Percentiles rank a stretch among this genome's conserved stretches.
These are phyloP conservation scores for Gryon sp. DNA, from an alignment of 1,140 invertebrate genomes.

Conservation along the genomic window DNA sequence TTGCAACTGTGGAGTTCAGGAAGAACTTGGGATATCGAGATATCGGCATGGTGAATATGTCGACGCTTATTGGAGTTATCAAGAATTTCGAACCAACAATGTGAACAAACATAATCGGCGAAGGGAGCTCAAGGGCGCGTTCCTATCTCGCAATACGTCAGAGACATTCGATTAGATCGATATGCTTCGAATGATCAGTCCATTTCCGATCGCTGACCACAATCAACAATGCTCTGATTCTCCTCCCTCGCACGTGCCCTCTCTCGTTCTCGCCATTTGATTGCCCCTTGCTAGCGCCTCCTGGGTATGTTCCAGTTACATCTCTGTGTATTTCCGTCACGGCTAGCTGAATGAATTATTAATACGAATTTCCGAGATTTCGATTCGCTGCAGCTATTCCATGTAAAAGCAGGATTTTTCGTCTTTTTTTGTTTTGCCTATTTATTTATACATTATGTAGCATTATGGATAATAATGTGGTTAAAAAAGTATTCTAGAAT, in stretches of 20 bases:
- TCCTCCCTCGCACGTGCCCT: conserved; percentile 9
- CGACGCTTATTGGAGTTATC: conserved; percentile 53
- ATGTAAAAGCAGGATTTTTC: conserved; percentile 7
- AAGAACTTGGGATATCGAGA: conserved; percentile 1
- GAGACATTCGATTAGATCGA: conserved; percentile 48
- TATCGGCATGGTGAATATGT: conserved; percentile 46
- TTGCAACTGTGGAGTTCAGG: conserved; percentile 1
- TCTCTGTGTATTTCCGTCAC: conserved; percentile 48
- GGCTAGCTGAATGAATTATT: conserved; percentile 50
- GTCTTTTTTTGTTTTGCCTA: too few species aligned
- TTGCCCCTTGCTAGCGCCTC: conserved; percentile 38
- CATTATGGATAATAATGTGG: too few species aligned
- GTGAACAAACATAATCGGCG: conserved; percentile 57
- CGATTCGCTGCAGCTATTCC: background rate
- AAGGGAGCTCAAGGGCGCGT: conserved; percentile 51
- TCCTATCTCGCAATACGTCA: conserved; percentile 59
- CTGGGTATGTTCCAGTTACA: conserved; percentile 55
- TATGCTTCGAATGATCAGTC: conserved; percentile 61
- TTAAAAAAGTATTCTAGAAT: too few species aligned
- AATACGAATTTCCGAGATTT: conserved; percentile 38
- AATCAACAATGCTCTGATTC: conserved; percentile 54
- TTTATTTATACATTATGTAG: too few species aligned
- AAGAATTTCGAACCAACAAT: conserved; percentile 51
- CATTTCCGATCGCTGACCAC: conserved; percentile 63
- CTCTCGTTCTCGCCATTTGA: conserved; percentile 29